phyloP scores from a whole-genome alignment of 2,113 vertebrate genomes.

The Chiloscyllium plagiosum region DNA sequence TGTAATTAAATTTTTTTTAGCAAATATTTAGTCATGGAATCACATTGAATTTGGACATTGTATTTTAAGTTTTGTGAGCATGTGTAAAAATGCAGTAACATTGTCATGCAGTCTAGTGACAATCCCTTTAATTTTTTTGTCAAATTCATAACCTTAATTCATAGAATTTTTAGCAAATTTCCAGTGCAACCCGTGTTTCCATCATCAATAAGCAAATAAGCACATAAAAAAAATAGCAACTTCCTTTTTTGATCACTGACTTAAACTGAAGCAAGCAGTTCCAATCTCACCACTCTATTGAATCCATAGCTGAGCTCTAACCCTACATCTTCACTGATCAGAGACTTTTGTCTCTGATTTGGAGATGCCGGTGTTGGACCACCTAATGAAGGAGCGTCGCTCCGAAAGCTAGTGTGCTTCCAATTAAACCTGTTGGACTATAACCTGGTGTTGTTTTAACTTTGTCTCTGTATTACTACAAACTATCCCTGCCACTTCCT shows the following conservation, averaged over 20 bases:
- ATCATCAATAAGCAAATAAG: neutral
- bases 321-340: no score
- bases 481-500: neutral
- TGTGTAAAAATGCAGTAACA: neutral
- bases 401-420: no score
- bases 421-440: no score
- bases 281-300: neutral
- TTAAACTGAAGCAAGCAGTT: neutral
- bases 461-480: neutral
- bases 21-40: no score
- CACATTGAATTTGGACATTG: no score
- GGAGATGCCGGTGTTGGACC: no score
- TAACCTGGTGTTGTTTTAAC: no score
- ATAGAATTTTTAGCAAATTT: neutral
- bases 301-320: neutral
- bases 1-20: no score
- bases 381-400: no score
- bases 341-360: no score
- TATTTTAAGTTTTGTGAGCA: no score
- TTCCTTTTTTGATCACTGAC: neutral
- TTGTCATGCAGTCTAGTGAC: neutral
- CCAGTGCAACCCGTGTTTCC: neutral
- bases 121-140: neutral
- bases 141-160: neutral
- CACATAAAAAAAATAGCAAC: neutral